Percentiles rank a stretch among this genome's conserved stretches.
These are phyloP conservation scores for Coreoperca whiteheadi DNA, from an alignment of 2,113 vertebrate genomes.

Conservation along the genomic window DNA sequence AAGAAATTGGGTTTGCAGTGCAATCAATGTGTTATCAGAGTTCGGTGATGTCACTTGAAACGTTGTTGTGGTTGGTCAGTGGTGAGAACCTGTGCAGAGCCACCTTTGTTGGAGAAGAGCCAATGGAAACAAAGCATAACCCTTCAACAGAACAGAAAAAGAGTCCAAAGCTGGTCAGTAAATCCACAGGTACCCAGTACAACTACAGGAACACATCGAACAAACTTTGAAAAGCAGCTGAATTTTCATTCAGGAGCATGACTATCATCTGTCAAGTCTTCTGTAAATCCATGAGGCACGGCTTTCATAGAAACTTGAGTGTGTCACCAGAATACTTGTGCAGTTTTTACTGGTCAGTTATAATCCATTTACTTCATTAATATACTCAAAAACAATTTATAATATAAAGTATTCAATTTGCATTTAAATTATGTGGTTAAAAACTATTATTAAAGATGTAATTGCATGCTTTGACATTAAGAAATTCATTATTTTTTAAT, in stretches of 20 bases:
- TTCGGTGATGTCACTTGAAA: neutral
- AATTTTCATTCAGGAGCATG: neutral
- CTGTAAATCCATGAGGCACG: neutral
- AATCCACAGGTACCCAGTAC: neutral
- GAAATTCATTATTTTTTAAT: neutral
- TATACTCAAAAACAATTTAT: constrained; percentile 8
- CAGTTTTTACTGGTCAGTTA: neutral
- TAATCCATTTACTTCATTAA: constrained; percentile 12
- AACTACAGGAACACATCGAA: neutral
- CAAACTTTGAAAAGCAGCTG: constrained; percentile 12
- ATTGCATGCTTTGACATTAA: constrained; percentile 11
- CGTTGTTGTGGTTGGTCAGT: neutral
- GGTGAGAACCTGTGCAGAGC: neutral
- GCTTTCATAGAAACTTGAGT: neutral
- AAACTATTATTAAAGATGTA: neutral
- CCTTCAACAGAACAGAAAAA: neutral
- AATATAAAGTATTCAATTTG: neutral
- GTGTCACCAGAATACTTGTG: neutral
- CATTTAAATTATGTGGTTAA: constrained; percentile 15
- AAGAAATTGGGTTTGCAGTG: neutral
- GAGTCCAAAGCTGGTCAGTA: neutral
- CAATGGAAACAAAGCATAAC: neutral
- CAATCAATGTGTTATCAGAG: neutral
- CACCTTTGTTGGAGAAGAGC: neutral
- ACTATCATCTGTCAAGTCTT: neutral